phyloP scores from a whole-genome alignment of 2,888 invertebrate genomes.

The Thumatha senex region DNA sequence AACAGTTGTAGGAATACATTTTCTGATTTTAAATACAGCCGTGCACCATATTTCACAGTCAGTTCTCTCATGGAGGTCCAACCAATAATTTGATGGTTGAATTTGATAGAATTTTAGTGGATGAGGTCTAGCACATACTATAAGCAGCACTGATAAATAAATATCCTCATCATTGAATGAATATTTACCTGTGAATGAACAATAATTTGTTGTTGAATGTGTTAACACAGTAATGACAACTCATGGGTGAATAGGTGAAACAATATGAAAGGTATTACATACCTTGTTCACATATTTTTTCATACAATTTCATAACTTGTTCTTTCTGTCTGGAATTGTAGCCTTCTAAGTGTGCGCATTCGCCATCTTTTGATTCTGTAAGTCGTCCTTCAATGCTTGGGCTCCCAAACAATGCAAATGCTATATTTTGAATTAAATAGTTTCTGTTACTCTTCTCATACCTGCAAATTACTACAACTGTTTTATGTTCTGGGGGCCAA shows the following conservation, averaged over 20 bases:
- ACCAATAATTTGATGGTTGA: conserved; percentile 63
- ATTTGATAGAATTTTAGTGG: conserved; percentile 62
- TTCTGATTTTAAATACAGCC: conserved; percentile 70
- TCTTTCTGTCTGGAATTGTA: conserved; percentile 69
- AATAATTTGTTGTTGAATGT: not conserved
- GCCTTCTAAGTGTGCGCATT: conserved; percentile 61
- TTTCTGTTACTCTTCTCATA: conserved; percentile 78
- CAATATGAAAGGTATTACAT: conserved; percentile 28
- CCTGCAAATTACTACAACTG: conserved; percentile 52
- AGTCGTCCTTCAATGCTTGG: conserved; percentile 72
- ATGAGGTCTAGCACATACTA: conserved; percentile 70
- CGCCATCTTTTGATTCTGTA: conserved; percentile 34
- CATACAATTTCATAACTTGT: conserved; percentile 67
- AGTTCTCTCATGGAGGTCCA: conserved; percentile 63
- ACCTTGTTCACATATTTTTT: conserved; percentile 76
- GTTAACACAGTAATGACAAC: no score
- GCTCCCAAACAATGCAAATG: conserved; percentile 81
- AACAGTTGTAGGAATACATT: conserved; percentile 70
- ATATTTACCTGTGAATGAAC: conserved; percentile 63
- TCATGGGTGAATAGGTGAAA: no score
- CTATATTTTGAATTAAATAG: conserved; percentile 79
- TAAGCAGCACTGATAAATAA: conserved; percentile 65
- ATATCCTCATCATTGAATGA: conserved; percentile 71
- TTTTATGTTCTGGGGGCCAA: not conserved
- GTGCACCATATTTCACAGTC: conserved; percentile 71